Evolutionary conservation across 1,140 invertebrate species (phyloP).

Genomic region (Lepidurus couesii): DNA sequence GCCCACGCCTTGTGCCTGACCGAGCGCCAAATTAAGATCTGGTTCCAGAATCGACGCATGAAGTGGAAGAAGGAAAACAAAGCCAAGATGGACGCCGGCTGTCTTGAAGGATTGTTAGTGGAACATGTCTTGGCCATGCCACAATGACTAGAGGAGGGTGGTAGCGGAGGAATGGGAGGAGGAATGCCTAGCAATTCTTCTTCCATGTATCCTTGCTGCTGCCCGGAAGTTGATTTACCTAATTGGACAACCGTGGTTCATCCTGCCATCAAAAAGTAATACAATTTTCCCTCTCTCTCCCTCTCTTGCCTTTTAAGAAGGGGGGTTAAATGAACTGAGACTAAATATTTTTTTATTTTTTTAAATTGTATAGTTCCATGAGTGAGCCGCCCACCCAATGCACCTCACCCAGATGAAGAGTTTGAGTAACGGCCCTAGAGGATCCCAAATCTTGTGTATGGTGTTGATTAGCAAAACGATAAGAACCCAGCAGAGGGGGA

Average conservation of each 20-base stretch:
- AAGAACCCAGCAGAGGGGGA: background rate
- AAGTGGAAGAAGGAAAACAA: conserved; percentile 64
- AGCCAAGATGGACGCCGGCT: conserved; percentile 78
- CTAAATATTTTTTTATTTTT: background rate
- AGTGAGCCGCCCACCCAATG: background rate
- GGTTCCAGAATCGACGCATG: conserved; percentile 82
- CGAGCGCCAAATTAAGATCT: conserved; percentile 89
- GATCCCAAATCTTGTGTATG: background rate
- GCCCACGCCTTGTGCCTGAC: conserved; percentile 69
- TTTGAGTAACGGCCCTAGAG: background rate
- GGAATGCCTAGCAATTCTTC: background rate
- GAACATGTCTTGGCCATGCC: conserved; percentile 35
- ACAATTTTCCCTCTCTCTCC: background rate
- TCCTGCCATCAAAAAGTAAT: conserved; percentile 24
- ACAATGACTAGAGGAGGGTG: conserved; percentile 28
- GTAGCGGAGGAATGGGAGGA: background rate
- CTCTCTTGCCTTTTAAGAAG: background rate
- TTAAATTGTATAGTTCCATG: background rate
- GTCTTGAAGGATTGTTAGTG: conserved; percentile 35
- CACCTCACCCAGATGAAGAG: conserved; percentile 7
- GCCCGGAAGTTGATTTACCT: background rate
- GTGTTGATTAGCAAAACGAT: background rate
- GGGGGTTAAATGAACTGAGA: background rate
- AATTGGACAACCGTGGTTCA: background rate
- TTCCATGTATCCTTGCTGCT: conserved; percentile 13